Evolutionary conservation across 2,888 invertebrate genomes (phyloP).

Genomic region (Gandaritis pyraliata): DNA sequence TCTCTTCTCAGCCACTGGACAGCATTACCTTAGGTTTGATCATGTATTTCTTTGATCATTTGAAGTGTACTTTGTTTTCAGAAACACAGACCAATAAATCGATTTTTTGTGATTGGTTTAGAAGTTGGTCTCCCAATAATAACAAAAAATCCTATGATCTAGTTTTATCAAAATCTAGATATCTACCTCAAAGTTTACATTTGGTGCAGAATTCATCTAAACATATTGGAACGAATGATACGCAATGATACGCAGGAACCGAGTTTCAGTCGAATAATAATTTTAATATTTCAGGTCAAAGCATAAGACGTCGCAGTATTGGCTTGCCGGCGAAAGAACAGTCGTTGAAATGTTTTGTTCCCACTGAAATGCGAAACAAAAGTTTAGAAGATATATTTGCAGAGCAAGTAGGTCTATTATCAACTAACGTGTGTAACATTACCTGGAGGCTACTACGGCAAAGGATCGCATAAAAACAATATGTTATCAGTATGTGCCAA

Average conservation of each 20-base stretch:
- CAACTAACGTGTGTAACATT: slow-evolving; percentile 11
- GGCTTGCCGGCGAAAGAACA: slow-evolving; percentile 45
- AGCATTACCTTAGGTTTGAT: slow-evolving; percentile 48
- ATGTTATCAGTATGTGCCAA: slow-evolving; percentile 7
- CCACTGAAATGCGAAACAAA: slow-evolving; percentile 41
- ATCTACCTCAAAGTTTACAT: slow-evolving; percentile 1
- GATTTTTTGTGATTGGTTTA: background rate
- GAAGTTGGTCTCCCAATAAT: background rate
- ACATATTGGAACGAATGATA: slow-evolving; percentile 5
- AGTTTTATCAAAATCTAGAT: slow-evolving; percentile 4
- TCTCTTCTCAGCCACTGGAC: slow-evolving; percentile 48
- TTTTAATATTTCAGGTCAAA: slow-evolving; percentile 47
- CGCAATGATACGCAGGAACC: slow-evolving; percentile 14
- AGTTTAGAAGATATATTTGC: slow-evolving; percentile 48
- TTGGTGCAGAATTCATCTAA: slow-evolving; percentile 15
- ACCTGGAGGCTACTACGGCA: slow-evolving; percentile 10
- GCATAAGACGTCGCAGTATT: slow-evolving; percentile 48
- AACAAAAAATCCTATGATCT: slow-evolving; percentile 12
- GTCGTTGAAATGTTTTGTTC: slow-evolving; percentile 46
- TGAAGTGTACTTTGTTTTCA: no score
- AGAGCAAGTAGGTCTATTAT: slow-evolving; percentile 52
- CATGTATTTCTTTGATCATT: background rate
- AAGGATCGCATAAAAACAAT: slow-evolving; percentile 22
- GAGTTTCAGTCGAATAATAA: slow-evolving; percentile 26
- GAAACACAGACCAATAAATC: background rate